Percentiles rank a stretch among this genome's conserved stretches.
phyloP scores from a whole-genome alignment of 2,888 invertebrate species.

The Parochlus steinenii region DNA sequence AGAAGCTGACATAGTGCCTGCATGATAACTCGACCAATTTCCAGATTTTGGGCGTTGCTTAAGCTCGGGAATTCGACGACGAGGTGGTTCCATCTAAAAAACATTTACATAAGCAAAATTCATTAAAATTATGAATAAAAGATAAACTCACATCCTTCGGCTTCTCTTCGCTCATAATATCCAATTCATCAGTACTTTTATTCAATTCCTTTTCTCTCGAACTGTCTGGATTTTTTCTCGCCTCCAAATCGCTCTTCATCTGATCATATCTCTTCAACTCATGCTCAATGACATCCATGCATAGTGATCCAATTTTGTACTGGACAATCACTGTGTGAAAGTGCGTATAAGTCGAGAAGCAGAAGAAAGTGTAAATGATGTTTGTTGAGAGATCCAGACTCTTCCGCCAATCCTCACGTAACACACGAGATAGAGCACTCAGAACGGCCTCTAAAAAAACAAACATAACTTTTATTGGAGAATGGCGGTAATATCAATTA shows the following conservation, averaged over 20 bases:
- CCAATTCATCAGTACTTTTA: slow-evolving; percentile 25
- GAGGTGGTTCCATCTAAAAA: slow-evolving; percentile 39
- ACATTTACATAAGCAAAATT: not conserved
- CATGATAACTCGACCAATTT: slow-evolving; percentile 38
- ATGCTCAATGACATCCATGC: slow-evolving; percentile 91
- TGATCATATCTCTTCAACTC: slow-evolving; percentile 86
- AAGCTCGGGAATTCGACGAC: slow-evolving; percentile 53
- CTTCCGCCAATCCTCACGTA: slow-evolving; percentile 95
- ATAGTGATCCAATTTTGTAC: slow-evolving; percentile 93
- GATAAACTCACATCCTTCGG: slow-evolving; percentile 26
- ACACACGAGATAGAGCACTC: slow-evolving; percentile 85
- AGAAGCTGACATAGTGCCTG: slow-evolving; percentile 32
- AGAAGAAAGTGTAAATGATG: slow-evolving; percentile 92
- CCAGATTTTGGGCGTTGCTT: slow-evolving; percentile 61
- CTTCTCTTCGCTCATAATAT: slow-evolving; percentile 30
- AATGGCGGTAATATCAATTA: too few species aligned
- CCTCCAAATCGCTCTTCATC: slow-evolving; percentile 65
- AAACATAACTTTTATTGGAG: slow-evolving; percentile 14
- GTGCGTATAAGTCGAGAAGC: slow-evolving; percentile 88
- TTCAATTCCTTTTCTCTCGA: slow-evolving; percentile 15
- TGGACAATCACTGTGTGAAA: slow-evolving; percentile 91
- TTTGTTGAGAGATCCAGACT: slow-evolving; percentile 93
- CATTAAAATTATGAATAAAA: not conserved
- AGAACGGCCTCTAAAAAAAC: slow-evolving; percentile 65
- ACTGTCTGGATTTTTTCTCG: slow-evolving; percentile 31